Percentiles rank a stretch among this genome's conserved stretches.
phyloP scores from a whole-genome alignment of 1,140 invertebrate genomes.

The Diprion similis region DNA sequence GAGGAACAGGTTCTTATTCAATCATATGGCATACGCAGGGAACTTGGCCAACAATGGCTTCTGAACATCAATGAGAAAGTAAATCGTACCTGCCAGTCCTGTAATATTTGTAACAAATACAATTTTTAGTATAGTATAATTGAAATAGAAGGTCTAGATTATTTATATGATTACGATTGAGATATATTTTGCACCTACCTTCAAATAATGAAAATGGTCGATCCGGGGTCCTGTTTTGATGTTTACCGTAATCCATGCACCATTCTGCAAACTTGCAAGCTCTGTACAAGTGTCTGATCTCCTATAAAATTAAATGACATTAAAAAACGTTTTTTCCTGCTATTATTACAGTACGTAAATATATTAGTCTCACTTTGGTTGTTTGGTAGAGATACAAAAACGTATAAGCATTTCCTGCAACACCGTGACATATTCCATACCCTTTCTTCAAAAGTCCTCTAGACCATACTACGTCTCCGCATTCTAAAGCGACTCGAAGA shows the following conservation, averaged over 20 bases:
- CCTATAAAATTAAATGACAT: constrained; percentile 54
- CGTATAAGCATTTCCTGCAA: constrained; percentile 89
- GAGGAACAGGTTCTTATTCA: too few relatives aligned
- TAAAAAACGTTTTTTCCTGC: constrained; percentile 19
- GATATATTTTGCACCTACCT: constrained; percentile 62
- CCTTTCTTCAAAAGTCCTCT: constrained; percentile 89
- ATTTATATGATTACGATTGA: constrained; percentile 14
- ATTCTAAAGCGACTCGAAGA: constrained; percentile 73
- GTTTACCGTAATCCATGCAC: constrained; percentile 76
- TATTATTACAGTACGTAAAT: neutral
- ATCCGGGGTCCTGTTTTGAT: constrained; percentile 75
- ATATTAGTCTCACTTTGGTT: constrained; percentile 68
- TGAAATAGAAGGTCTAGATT: neutral
- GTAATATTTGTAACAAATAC: constrained; percentile 31
- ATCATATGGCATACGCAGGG: constrained; percentile 63
- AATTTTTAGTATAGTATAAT: constrained; percentile 12
- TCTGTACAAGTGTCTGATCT: constrained; percentile 75
- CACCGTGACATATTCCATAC: constrained; percentile 91
- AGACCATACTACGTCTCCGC: constrained; percentile 83
- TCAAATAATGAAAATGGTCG: constrained; percentile 86
- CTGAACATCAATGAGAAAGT: constrained; percentile 72
- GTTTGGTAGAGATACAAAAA: constrained; percentile 83
- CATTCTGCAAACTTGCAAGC: constrained; percentile 85
- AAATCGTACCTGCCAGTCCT: constrained; percentile 72
- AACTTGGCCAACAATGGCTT: constrained; percentile 70